phyloP scores from a whole-genome alignment of 2,113 vertebrate genomes.

The Alces alces region DNA sequence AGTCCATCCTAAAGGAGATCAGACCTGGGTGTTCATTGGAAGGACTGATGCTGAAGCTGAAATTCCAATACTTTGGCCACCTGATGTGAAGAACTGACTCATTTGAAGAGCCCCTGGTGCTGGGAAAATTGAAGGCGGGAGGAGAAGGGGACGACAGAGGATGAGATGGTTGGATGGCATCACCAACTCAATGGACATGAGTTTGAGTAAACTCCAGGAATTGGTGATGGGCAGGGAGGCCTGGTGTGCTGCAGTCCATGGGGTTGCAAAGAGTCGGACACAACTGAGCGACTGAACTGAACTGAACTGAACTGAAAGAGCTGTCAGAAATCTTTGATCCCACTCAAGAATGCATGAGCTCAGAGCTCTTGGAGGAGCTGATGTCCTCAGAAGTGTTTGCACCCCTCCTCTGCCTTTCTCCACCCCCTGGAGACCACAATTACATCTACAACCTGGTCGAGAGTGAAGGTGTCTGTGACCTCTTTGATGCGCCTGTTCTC shows the following conservation, averaged over 20 bases:
- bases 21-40: not conserved
- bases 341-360: slow-evolving; percentile 93
- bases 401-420: slow-evolving; percentile 94
- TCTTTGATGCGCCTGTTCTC: slow-evolving; percentile 96
- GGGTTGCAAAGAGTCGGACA: not conserved
- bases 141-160: not conserved
- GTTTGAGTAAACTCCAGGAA: not conserved
- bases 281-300: not conserved
- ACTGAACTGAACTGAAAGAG: slow-evolving; percentile 78
- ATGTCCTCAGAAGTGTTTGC: slow-evolving; percentile 99
- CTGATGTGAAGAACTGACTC: not conserved
- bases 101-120: not conserved
- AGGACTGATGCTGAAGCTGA: not conserved
- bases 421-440: slow-evolving; percentile 96
- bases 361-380: slow-evolving; percentile 93
- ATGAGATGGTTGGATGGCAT: not conserved
- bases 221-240: not conserved
- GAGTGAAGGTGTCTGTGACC: slow-evolving; percentile 97
- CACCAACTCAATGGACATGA: not conserved
- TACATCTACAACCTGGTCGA: slow-evolving; percentile 99
- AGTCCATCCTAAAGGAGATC: not conserved
- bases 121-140: not conserved
- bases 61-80: not conserved
- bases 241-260: not conserved
- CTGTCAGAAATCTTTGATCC: slow-evolving; percentile 98